phyloP scores from a whole-genome alignment of 2,888 invertebrate species.

The Sesia apiformis region DNA sequence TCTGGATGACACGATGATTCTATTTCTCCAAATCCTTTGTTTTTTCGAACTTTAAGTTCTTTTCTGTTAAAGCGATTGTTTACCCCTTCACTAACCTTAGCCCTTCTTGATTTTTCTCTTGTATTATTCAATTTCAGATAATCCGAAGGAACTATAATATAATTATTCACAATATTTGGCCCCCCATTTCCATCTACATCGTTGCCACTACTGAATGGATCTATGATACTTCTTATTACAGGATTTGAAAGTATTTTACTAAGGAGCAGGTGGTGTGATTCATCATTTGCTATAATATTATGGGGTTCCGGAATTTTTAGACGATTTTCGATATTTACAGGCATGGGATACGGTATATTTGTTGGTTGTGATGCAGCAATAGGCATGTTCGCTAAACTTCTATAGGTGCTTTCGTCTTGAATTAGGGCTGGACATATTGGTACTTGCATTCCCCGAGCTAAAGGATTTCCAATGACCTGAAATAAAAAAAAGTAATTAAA shows the following conservation, averaged over 20 bases:
- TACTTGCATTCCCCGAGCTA: not conserved
- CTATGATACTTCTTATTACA: constrained; percentile 20
- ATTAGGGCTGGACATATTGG: not conserved
- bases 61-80: not conserved
- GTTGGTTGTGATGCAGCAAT: not conserved
- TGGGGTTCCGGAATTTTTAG: not conserved
- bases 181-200: constrained; percentile 23
- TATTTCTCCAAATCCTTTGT: too few species aligned
- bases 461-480: not conserved
- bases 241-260: constrained; percentile 25
- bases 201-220: constrained; percentile 14
- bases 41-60: not conserved
- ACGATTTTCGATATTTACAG: not conserved
- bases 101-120: constrained; percentile 1
- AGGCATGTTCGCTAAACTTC: not conserved
- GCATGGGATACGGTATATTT: not conserved
- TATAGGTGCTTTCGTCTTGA: not conserved
- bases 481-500: not conserved
- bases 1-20: not conserved
- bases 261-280: constrained; percentile 6
- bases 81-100: too few species aligned
- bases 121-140: constrained; percentile 13
- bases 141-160: constrained; percentile 28
- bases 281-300: not conserved
- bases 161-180: constrained; percentile 33